These are phyloP conservation scores for Acipenser oxyrinchus DNA, from an alignment of 2,797 vertebrate genomes.

Conservation along the genomic window DNA sequence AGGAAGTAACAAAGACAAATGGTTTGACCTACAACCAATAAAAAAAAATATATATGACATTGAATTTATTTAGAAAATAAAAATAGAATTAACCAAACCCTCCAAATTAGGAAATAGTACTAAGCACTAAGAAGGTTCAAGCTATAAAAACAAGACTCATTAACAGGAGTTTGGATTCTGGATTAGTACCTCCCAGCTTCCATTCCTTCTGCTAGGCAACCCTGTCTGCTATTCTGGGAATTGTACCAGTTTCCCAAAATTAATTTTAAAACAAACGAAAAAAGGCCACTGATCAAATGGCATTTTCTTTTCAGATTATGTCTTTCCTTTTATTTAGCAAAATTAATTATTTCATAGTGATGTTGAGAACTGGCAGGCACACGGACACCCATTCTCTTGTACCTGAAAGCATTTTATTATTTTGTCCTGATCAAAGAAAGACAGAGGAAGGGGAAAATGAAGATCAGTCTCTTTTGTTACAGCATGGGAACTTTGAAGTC, in stretches of 20 bases:
- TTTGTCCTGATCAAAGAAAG: neutral
- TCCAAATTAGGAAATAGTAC: no score
- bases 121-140: no score
- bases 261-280: neutral
- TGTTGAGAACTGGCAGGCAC: neutral
- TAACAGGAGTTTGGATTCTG: no score
- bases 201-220: no score
- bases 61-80: no score
- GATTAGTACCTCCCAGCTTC: no score
- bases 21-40: no score
- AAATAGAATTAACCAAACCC: no score
- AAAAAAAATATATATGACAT: no score
- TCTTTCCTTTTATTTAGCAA: neutral
- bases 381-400: neutral
- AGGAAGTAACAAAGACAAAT: no score
- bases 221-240: no score
- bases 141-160: no score
- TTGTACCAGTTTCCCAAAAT: neutral
- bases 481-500: neutral
- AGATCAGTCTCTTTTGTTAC: neutral
- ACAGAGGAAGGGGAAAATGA: neutral
- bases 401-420: slow-evolving; percentile 2
- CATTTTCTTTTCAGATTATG: neutral
- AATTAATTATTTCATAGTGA: neutral
- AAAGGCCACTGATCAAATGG: neutral